Evolutionary conservation across 2,888 invertebrate species (phyloP), one percentile per base, ranked within the genome.

Genomic region (Sminthurinus aureus): DNA sequence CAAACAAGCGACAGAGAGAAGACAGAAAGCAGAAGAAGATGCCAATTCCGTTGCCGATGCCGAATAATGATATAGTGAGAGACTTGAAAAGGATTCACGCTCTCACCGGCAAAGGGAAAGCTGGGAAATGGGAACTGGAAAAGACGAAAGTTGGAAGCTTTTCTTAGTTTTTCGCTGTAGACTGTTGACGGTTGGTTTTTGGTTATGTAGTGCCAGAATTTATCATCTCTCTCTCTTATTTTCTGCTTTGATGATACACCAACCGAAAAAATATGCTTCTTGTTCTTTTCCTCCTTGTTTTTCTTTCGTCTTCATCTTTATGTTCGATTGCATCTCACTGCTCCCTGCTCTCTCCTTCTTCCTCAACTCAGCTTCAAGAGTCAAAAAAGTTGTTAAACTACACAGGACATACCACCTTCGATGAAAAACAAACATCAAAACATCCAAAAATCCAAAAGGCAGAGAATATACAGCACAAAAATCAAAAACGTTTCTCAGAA

Each of bases 211-310:
- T 83, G 83, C 80, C 83, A 83, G 75, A 83, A 75, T 76, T 83
- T 80, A 80, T 83, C 79, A 83, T 80, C 79, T n/a, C n/a, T n/a
- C n/a, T n/a, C n/a, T n/a, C n/a, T n/a, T n/a, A n/a, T n/a, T n/a
- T n/a, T n/a, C n/a, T n/a, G n/a, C n/a, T n/a, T n/a, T 83, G 75
- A 75, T 83, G 83, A 83, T 83, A 80, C 51, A 75, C 76, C 80
- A 80, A 83, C 58, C 73, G 73, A 58, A 73, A 79, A 74, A 78
- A 74, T 79, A 79, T 67, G 74, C 58, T 67, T 75, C 58, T 26
- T 73, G n/a, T 58, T 79, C 64, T n/a, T 75, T 69, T 66, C 79
- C n/a, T 52, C n/a, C 64, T 58, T 24, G 38, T 38, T 38, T 38
- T 38, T 38, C 38, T 38, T 64, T 77, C 52, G 6, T 22, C 24